Percentiles rank a stretch among this genome's conserved stretches.
These are phyloP conservation scores for Acrocephalus kingi DNA, from an alignment of 2,113 vertebrate species.

Conservation along the genomic window DNA sequence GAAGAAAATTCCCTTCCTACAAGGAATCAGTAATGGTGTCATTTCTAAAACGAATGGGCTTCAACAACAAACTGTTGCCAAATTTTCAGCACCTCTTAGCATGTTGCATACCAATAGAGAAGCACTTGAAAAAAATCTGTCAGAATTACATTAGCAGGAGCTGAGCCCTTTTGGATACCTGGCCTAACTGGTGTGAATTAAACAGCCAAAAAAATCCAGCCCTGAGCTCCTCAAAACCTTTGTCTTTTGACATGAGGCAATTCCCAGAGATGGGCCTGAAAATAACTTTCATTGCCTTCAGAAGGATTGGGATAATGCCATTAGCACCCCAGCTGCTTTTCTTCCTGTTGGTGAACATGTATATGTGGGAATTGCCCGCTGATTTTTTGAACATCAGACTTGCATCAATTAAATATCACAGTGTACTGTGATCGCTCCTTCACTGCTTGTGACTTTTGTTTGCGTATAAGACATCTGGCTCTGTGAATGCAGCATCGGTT, in stretches of 20 bases:
- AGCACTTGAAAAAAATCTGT: neutral
- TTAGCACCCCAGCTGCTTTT: slow-evolving; percentile 14
- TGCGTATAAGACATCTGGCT: neutral
- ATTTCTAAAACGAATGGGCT: neutral
- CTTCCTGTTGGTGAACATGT: neutral
- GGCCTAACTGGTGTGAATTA: neutral
- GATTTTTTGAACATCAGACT: neutral
- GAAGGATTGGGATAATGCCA: slow-evolving; percentile 20
- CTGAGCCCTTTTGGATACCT: neutral
- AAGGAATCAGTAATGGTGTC: neutral
- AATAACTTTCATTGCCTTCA: slow-evolving; percentile 4
- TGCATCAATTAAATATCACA: slow-evolving; percentile 2
- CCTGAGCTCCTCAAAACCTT: neutral
- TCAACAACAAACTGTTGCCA: neutral
- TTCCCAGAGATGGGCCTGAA: neutral
- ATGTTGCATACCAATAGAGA: neutral
- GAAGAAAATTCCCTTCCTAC: neutral
- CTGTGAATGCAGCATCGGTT: neutral
- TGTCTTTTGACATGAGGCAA: neutral
- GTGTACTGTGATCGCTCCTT: neutral
- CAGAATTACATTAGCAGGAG: neutral
- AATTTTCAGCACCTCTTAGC: neutral
- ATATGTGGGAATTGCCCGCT: neutral
- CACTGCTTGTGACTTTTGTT: neutral
- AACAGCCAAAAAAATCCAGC: neutral